Conservation (phyloP, 2,797 vertebrate genomes). For the Xenops minutus region DNA sequence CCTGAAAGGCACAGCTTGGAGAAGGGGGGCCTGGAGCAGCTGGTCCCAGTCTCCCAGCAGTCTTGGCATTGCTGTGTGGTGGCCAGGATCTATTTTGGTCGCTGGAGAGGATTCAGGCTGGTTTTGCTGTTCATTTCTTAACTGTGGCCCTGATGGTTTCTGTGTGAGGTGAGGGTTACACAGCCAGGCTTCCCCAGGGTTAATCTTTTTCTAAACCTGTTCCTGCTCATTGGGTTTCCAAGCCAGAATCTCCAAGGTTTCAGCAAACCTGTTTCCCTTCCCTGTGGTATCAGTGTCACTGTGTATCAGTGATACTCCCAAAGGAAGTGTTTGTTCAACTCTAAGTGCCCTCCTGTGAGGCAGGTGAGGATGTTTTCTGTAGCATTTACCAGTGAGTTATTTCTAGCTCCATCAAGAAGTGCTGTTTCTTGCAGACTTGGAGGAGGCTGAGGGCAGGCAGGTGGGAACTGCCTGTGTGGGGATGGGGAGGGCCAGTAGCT, state of each 20-base stretch:
- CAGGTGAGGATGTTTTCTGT: background rate
- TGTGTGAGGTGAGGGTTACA: background rate
- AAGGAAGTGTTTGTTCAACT: background rate
- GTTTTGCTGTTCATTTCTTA: background rate
- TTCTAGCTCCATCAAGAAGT: background rate
- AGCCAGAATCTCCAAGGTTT: background rate
- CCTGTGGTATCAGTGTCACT: background rate
- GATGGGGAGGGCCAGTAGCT: background rate
- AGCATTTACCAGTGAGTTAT: background rate
- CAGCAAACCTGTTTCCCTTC: background rate
- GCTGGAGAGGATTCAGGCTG: background rate
- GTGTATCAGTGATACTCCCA: background rate
- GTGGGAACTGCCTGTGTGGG: background rate
- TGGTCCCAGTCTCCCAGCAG: background rate
- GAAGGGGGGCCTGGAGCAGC: background rate
- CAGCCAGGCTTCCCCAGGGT: background rate
- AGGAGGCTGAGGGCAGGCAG: background rate
- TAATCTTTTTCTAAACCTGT: background rate
- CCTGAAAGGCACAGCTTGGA: background rate
- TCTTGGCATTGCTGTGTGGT: background rate
- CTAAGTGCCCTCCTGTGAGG: accelerated
- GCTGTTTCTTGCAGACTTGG: background rate
- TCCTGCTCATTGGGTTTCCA: background rate
- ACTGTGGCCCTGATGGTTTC: background rate
- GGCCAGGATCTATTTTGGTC: background rate